These are phyloP conservation scores for Pipra filicauda DNA, from an alignment of 2,113 vertebrate genomes.

Conservation along the genomic window DNA sequence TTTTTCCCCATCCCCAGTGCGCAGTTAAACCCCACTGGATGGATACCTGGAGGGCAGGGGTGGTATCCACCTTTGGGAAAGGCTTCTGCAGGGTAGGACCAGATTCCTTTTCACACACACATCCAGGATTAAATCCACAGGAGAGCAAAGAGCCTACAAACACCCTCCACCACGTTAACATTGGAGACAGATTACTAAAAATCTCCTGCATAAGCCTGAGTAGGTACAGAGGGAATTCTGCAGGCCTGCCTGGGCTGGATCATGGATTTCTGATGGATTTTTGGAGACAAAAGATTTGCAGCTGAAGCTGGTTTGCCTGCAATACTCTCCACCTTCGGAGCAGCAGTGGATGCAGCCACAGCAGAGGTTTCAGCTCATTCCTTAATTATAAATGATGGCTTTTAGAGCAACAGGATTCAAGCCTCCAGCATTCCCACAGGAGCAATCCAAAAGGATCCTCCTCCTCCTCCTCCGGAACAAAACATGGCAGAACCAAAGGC, in stretches of 20 bases:
- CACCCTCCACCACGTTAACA: background rate
- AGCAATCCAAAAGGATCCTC: background rate
- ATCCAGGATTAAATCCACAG: background rate
- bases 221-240: background rate
- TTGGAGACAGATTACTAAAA: rapidly evolving
- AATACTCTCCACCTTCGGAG: background rate
- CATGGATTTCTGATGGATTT: background rate
- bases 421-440: background rate
- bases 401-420: background rate
- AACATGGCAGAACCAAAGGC: background rate
- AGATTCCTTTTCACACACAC: background rate
- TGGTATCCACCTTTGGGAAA: background rate
- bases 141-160: background rate
- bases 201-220: background rate
- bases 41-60: background rate
- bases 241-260: background rate
- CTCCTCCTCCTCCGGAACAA: background rate
- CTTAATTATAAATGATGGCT: background rate
- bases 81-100: background rate
- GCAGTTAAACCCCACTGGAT: background rate
- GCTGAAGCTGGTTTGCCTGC: background rate
- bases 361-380: background rate
- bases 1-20: background rate
- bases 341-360: background rate
- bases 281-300: background rate